Percentiles rank a stretch among this genome's conserved stretches.
Evolutionary conservation across 2,888 invertebrate genomes (phyloP).

Genomic region (Cephus pygmeus): DNA sequence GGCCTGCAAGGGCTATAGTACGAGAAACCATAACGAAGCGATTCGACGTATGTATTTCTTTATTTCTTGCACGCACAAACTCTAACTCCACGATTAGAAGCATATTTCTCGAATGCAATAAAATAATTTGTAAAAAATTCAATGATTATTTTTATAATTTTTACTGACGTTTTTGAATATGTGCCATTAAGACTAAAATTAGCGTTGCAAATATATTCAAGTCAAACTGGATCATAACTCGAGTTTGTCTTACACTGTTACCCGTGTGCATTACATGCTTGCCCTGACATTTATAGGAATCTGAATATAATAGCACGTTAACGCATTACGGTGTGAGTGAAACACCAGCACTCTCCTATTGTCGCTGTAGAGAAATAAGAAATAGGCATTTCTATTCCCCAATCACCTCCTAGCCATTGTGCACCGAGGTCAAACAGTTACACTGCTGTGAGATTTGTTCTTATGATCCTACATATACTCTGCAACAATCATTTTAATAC

Average conservation of each 20-base stretch:
- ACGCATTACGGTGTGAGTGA: constrained; percentile 5
- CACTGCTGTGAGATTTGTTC: background rate
- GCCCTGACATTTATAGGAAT: constrained; percentile 6
- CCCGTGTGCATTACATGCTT: background rate
- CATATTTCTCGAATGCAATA: background rate
- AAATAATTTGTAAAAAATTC: background rate
- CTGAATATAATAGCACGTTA: constrained; percentile 13
- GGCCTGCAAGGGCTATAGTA: constrained; percentile 86
- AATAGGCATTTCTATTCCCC: constrained; percentile 17
- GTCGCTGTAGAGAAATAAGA: constrained; percentile 12
- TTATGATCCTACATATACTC: background rate
- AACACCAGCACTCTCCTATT: constrained; percentile 17
- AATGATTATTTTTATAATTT: background rate
- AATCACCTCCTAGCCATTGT: constrained; percentile 12
- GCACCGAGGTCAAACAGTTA: constrained; percentile 12
- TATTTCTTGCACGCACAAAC: background rate
- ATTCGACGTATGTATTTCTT: constrained; percentile 66
- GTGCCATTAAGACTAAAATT: background rate
- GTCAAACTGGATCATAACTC: background rate
- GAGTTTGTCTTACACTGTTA: background rate
- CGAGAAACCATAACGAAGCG: constrained; percentile 77
- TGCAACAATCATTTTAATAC: background rate
- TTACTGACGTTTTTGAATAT: constrained; percentile 7
- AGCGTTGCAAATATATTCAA: background rate
- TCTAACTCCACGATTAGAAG: background rate